Base-by-base conservation (phyloP, 2,888 invertebrate species). In the Epirrhoe alternata region DNA sequence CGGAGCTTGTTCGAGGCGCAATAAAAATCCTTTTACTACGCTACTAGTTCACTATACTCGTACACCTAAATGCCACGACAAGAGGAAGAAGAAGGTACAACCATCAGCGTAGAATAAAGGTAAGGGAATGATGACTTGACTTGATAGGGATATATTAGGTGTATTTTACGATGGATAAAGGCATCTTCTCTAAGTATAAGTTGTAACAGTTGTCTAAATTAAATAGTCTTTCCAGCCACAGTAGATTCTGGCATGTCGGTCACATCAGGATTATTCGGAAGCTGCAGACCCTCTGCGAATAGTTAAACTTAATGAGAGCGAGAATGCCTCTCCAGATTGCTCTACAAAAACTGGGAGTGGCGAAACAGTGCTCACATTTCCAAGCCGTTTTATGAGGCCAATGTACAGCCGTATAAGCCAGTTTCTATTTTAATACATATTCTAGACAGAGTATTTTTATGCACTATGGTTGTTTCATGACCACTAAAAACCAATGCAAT, bases 221-320 rank as follows among this genome's bases (percentile, higher is more conserved):
- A 47, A n/a, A 47, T 38, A 69, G 64, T 74, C 71, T 72, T 78
- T 80, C 81, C 69, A 79, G 82, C 63, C 49, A 62, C 45, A 60
- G 61, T 70, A 67, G 51, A 64, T 67, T 55, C 47, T 63, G 63
- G 57, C 70, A 71, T 75, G 70, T 76, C 65, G 65, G 75, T 73
- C 66, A 72, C 74, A 76, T 76, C 77, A 68, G 70, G 68, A 79
- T 82, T 83, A 79, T 82, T 80, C 76, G 63, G 70, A n/a, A n/a
- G n/a, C n/a, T 63, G 71, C 75, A 74, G 73, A 76, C 81, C 83
- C 82, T 84, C 78, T 77, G 77, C 78, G 81, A 82, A 85, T 86
- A 86, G 86, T 86, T 86, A 84, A 84, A 83, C 79, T 84, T 83
- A 86, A 86, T 85, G 85, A 87, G 82, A 77, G 78, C 75, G 71